Evolutionary conservation across 2,113 vertebrate species (phyloP).

Genomic region (Porphyrio hochstetteri): DNA sequence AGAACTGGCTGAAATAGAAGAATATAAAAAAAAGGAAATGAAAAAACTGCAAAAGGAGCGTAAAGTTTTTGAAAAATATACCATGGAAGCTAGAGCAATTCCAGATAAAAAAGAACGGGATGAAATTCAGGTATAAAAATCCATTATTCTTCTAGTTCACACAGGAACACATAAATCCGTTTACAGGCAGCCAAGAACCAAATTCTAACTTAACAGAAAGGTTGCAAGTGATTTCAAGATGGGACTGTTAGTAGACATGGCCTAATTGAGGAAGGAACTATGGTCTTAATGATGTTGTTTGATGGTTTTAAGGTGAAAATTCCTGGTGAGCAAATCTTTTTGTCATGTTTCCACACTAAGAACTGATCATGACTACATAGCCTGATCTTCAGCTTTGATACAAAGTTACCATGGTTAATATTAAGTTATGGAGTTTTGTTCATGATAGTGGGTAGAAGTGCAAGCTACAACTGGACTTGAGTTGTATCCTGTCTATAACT

Average conservation of each 20-base stretch:
- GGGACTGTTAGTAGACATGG: background rate
- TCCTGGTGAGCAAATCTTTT: background rate
- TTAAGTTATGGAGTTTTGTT: background rate
- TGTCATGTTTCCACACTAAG: background rate
- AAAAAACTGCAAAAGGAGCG: slow-evolving; percentile 90
- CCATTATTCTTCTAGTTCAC: background rate
- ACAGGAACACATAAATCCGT: background rate
- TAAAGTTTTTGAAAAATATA: slow-evolving; percentile 91
- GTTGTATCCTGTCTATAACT: background rate
- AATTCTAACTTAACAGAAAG: background rate
- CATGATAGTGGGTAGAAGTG: background rate
- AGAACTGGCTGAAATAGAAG: slow-evolving; percentile 87
- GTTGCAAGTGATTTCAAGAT: background rate
- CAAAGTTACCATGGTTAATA: background rate
- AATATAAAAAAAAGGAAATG: slow-evolving; percentile 88
- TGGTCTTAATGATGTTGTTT: background rate
- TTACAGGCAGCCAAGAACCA: background rate
- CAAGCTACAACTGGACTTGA: background rate
- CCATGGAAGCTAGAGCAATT: slow-evolving; percentile 81
- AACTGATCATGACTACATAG: background rate
- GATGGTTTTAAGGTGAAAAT: background rate
- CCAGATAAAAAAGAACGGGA: slow-evolving; percentile 95
- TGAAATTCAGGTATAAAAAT: slow-evolving; percentile 89
- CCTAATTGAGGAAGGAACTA: background rate
- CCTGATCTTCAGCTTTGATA: background rate